A percentile compares a stretch with the other conserved stretches of the same genome.
These are phyloP conservation scores for Cettia cetti DNA, from an alignment of 2,113 vertebrate genomes.

Conservation along the genomic window DNA sequence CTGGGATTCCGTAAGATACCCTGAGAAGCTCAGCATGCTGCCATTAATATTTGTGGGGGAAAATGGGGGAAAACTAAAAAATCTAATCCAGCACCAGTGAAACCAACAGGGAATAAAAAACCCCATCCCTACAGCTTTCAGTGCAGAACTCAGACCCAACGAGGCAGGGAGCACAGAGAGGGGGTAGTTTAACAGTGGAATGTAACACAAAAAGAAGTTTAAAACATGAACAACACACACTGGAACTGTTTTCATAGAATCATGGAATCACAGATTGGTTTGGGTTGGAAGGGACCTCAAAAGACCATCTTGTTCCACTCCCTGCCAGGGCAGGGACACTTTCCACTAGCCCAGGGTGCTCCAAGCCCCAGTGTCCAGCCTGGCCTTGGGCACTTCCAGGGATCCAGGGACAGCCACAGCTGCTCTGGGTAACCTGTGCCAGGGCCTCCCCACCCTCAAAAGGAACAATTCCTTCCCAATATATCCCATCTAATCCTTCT, in stretches of 20 bases:
- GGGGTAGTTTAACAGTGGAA: background rate
- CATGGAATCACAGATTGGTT: background rate
- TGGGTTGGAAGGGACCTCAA: background rate
- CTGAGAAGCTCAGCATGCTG: background rate
- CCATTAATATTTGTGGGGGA: accelerated
- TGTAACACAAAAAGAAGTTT: background rate
- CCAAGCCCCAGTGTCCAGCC: accelerated
- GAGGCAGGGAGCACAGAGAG: accelerated
- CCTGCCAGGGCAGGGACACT: background rate
- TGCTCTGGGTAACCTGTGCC: background rate
- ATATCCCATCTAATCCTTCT: background rate
- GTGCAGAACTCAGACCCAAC: background rate
- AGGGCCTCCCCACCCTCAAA: accelerated
- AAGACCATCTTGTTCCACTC: accelerated
- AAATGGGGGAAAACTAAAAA: too few species aligned
- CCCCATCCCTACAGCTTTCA: background rate
- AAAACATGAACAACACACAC: accelerated
- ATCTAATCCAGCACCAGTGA: background rate
- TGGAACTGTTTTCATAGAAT: background rate
- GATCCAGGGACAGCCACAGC: background rate
- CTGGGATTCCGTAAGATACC: accelerated
- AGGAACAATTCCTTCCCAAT: accelerated
- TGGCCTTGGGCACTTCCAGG: background rate
- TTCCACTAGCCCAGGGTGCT: accelerated
- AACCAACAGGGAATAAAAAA: background rate